These are phyloP conservation scores for Globia sparganii DNA, from an alignment of 2,888 invertebrate genomes.

Conservation along the genomic window DNA sequence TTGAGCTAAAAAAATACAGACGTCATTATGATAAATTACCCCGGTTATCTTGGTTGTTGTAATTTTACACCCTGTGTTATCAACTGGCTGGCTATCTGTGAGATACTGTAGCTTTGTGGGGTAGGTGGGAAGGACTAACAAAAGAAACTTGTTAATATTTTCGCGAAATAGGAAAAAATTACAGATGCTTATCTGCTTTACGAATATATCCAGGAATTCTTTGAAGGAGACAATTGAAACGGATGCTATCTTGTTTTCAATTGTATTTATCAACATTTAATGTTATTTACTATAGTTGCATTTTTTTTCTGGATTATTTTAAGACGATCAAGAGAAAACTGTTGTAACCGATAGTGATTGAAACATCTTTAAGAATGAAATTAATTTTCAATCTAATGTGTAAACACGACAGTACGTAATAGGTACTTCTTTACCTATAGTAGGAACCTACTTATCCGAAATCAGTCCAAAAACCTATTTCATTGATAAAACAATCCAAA, in stretches of 20 bases:
- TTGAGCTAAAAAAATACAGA: slow-evolving; percentile 77
- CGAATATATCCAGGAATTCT: slow-evolving; percentile 2
- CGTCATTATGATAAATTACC: slow-evolving; percentile 85
- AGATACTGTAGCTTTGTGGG: slow-evolving; percentile 36
- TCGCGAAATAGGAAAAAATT: neutral
- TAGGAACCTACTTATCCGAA: neutral
- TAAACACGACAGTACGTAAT: neutral
- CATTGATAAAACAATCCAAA: slow-evolving; percentile 10
- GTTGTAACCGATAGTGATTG: neutral
- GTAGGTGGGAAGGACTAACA: neutral
- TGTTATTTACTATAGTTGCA: neutral
- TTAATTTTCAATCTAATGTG: neutral
- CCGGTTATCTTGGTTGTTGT: slow-evolving; percentile 65
- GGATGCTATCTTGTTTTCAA: too few species aligned
- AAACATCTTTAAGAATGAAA: neutral
- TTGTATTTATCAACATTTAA: neutral
- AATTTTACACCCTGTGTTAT: slow-evolving; percentile 74
- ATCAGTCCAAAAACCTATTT: neutral
- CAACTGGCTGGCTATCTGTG: slow-evolving; percentile 45
- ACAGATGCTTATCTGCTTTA: neutral
- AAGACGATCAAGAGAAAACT: neutral
- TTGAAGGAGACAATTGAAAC: neutral
- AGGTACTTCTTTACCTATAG: neutral
- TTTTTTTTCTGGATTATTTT: neutral
- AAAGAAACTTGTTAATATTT: slow-evolving; percentile 3